Evolutionary conservation across 2,888 invertebrate species (phyloP).

Genomic region (Pantelozetes paolii): DNA sequence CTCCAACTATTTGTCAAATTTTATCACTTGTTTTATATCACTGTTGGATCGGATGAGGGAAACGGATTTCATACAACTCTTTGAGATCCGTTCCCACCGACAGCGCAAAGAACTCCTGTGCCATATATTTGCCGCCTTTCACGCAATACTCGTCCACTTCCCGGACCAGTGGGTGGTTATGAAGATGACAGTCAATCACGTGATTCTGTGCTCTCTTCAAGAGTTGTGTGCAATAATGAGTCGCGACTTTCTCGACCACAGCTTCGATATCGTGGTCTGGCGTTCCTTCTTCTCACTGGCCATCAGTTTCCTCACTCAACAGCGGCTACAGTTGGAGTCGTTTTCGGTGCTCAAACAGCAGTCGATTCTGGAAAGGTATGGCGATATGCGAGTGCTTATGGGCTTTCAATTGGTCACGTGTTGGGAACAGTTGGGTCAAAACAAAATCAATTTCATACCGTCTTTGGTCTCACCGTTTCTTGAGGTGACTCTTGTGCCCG

Average conservation of each 20-base stretch:
- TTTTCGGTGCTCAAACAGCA: constrained; percentile 74
- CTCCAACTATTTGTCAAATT: constrained; percentile 34
- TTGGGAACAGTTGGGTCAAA: constrained; percentile 75
- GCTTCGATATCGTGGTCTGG: constrained; percentile 61
- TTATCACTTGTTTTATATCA: constrained; percentile 68
- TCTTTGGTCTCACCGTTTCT: constrained; percentile 89
- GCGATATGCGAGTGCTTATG: constrained; percentile 87
- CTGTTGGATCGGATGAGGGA: constrained; percentile 79
- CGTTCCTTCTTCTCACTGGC: constrained; percentile 63
- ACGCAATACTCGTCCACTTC: constrained; percentile 73
- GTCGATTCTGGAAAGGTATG: constrained; percentile 71
- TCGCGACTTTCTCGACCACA: constrained; percentile 64
- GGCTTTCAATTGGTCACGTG: constrained; percentile 84
- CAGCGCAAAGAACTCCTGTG: constrained; percentile 80
- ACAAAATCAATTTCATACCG: constrained; percentile 67
- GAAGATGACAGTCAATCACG: constrained; percentile 72
- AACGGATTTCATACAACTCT: constrained; percentile 77
- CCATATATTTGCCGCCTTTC: constrained; percentile 72
- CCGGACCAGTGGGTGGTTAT: constrained; percentile 87
- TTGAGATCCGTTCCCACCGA: constrained; percentile 71
- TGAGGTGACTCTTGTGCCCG: constrained; percentile 85
- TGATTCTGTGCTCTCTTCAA: constrained; percentile 72
- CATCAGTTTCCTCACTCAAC: constrained; percentile 74
- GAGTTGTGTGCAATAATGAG: constrained; percentile 82
- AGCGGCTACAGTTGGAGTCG: constrained; percentile 71